These are phyloP conservation scores for Forbesichthys agassizii DNA, from an alignment of 2,113 vertebrate genomes.

Conservation along the genomic window DNA sequence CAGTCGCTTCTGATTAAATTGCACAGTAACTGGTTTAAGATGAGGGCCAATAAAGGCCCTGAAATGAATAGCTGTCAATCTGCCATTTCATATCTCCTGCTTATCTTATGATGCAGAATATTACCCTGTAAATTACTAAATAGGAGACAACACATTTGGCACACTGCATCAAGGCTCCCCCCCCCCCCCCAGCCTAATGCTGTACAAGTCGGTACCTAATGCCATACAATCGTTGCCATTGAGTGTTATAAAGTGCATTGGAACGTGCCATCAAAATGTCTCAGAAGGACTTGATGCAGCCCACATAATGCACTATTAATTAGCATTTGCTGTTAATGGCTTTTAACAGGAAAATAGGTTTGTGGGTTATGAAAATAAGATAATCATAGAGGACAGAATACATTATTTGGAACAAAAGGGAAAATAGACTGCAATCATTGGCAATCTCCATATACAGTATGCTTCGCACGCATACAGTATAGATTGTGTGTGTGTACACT, in stretches of 20 bases:
- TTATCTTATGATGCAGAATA: conserved; percentile 21
- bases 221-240: too few species aligned
- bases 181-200: too few species aligned
- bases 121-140: not conserved
- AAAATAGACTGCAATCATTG: not conserved
- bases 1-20: conserved; percentile 50
- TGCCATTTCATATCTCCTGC: conserved; percentile 30
- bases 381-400: not conserved
- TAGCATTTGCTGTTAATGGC: not conserved
- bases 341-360: not conserved
- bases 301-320: not conserved
- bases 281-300: not conserved
- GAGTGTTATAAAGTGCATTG: too few species aligned
- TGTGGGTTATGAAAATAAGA: not conserved
- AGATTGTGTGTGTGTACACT: too few species aligned
- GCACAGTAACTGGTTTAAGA: conserved; percentile 40
- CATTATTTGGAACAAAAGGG: not conserved
- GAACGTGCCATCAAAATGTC: too few species aligned
- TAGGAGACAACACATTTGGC: not conserved
- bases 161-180: too few species aligned
- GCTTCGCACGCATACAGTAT: too few species aligned
- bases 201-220: too few species aligned
- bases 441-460: not conserved
- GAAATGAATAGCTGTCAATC: conserved; percentile 45
- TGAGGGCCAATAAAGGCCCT: conserved; percentile 38